phyloP scores from a whole-genome alignment of 2,113 vertebrate species.

The Oryzias curvinotus region DNA sequence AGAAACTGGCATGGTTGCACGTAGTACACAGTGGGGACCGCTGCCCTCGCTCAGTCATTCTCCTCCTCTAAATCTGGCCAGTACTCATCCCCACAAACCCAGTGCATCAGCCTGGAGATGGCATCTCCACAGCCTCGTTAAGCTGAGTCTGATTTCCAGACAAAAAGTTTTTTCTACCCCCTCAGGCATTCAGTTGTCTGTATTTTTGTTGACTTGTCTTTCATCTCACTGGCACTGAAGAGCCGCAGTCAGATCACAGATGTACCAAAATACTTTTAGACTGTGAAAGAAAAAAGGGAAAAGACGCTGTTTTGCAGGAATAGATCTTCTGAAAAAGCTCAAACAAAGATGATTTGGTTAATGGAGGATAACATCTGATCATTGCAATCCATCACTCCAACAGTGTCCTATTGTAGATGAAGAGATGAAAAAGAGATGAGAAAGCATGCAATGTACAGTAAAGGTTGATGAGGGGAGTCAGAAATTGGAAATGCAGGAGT shows the following conservation, averaged over 20 bases:
- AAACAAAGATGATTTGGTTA: slow-evolving; percentile 10
- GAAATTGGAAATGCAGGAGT: slow-evolving; percentile 2
- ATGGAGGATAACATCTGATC: slow-evolving; percentile 22
- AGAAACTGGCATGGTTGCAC: slow-evolving; percentile 64
- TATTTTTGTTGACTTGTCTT: slow-evolving; percentile 17
- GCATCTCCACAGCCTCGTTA: slow-evolving; percentile 53
- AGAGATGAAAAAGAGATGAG: not conserved
- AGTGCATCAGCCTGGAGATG: slow-evolving; percentile 54
- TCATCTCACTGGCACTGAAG: slow-evolving; percentile 29
- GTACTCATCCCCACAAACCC: slow-evolving; percentile 60
- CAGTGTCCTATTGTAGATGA: no score
- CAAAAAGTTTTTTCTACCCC: slow-evolving; percentile 18
- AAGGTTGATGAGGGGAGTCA: no score
- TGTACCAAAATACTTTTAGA: slow-evolving; percentile 10
- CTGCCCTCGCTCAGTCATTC: slow-evolving; percentile 58
- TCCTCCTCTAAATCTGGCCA: slow-evolving; percentile 63
- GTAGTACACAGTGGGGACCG: slow-evolving; percentile 62
- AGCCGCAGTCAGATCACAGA: slow-evolving; percentile 6
- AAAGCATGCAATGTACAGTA: no score
- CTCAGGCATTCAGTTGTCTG: slow-evolving; percentile 11
- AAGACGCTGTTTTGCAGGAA: slow-evolving; percentile 15
- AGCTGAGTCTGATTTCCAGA: slow-evolving; percentile 45
- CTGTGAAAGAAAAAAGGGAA: not conserved
- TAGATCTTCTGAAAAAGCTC: slow-evolving; percentile 37
- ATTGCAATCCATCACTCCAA: not conserved